These are phyloP conservation scores for Tanytarsus gracilentus DNA, from an alignment of 2,888 invertebrate genomes.

Conservation along the genomic window DNA sequence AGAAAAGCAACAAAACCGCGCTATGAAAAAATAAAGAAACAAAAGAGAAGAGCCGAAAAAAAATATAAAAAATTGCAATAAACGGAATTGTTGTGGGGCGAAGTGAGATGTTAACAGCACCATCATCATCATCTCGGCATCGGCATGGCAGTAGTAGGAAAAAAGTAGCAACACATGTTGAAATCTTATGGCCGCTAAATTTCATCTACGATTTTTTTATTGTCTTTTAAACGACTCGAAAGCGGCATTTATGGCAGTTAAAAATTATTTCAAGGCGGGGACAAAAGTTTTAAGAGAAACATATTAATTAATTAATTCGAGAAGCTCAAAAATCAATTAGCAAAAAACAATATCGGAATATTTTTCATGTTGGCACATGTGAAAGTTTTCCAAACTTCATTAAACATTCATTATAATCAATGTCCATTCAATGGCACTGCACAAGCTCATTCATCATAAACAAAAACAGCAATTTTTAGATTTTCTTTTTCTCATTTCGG, in stretches of 20 bases:
- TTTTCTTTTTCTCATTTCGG: not conserved
- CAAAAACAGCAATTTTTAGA: not conserved
- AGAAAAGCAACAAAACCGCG: not conserved
- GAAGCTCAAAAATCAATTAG: no score
- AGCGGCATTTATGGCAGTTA: not conserved
- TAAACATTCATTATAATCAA: not conserved
- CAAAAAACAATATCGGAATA: no score
- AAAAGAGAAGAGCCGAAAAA: not conserved
- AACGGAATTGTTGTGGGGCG: not conserved
- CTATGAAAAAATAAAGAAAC: not conserved
- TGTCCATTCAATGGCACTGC: not conserved
- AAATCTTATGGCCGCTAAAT: constrained; percentile 1
- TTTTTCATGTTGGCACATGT: no score
- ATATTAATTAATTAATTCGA: no score
- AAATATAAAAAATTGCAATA: not conserved
- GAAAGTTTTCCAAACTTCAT: not conserved
- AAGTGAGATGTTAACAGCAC: no score
- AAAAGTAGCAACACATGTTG: no score
- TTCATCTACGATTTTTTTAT: constrained; percentile 1
- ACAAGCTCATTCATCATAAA: not conserved
- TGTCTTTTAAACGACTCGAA: not conserved
- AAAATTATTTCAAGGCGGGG: not conserved
- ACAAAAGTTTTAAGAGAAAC: no score
- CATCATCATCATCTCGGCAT: no score
- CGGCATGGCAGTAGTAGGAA: no score